phyloP scores from a whole-genome alignment of 2,113 vertebrate species.

The Pangasianodon hypophthalmus region DNA sequence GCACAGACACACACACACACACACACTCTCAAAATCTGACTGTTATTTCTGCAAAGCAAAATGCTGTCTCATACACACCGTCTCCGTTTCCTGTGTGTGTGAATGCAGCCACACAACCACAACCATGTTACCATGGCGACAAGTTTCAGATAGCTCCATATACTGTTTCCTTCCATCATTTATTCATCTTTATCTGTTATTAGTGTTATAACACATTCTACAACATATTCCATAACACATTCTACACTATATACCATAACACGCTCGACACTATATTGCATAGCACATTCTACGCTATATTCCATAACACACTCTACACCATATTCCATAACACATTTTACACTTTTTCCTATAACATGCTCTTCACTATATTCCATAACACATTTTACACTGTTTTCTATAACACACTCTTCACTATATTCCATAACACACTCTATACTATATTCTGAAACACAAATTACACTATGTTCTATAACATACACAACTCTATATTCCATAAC shows the following conservation, averaged over 20 bases:
- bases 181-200: conserved; percentile 8
- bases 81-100: conserved; percentile 31
- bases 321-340: background rate
- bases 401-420: background rate
- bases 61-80: conserved; percentile 21
- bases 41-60: background rate
- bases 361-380: background rate
- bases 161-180: background rate
- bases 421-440: background rate
- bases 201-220: background rate
- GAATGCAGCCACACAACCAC: conserved; percentile 26
- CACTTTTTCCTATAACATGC: background rate
- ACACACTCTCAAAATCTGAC: background rate
- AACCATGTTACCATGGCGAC: background rate
- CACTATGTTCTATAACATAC: background rate
- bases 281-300: background rate
- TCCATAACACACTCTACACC: background rate
- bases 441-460: background rate
- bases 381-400: background rate
- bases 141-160: background rate
- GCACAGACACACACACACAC: too few species aligned
- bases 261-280: background rate
- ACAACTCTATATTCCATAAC: background rate
- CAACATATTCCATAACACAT: background rate
- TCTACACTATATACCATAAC: background rate